phyloP scores from a whole-genome alignment of 2,113 vertebrate genomes.

The Cepphus grylle region DNA sequence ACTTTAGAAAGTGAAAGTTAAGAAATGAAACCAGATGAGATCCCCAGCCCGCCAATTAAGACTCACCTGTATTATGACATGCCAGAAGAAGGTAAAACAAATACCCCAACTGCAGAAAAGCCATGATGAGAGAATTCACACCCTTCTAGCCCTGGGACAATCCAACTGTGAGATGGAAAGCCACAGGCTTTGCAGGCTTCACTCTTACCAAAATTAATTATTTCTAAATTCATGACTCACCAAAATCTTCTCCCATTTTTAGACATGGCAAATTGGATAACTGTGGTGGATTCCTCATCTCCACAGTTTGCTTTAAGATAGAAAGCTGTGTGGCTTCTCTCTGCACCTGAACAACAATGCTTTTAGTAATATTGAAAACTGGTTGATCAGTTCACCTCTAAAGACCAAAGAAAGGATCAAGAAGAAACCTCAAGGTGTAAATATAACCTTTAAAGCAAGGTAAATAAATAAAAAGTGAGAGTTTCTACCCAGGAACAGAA shows the following conservation, averaged over 20 bases:
- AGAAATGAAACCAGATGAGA: neutral
- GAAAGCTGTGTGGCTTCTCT: neutral
- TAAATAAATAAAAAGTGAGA: neutral
- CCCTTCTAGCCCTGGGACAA: neutral
- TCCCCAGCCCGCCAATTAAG: neutral
- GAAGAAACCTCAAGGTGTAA: neutral
- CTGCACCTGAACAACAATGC: neutral
- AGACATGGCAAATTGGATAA: neutral
- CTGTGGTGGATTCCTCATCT: neutral
- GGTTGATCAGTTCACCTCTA: neutral
- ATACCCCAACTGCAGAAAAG: neutral
- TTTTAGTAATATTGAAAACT: neutral
- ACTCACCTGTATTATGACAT: neutral
- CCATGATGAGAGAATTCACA: neutral
- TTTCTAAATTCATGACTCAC: neutral
- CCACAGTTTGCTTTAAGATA: neutral
- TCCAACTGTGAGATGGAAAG: neutral
- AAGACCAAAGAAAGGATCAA: neutral
- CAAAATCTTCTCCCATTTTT: neutral
- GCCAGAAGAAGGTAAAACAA: neutral
- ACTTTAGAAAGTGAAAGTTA: neutral
- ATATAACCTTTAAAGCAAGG: neutral
- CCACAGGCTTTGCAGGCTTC: neutral
- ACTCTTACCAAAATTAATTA: neutral
- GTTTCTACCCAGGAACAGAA: neutral